Base-by-base conservation (phyloP, 2,797 vertebrate species). In the Pangasius larnaudii region DNA sequence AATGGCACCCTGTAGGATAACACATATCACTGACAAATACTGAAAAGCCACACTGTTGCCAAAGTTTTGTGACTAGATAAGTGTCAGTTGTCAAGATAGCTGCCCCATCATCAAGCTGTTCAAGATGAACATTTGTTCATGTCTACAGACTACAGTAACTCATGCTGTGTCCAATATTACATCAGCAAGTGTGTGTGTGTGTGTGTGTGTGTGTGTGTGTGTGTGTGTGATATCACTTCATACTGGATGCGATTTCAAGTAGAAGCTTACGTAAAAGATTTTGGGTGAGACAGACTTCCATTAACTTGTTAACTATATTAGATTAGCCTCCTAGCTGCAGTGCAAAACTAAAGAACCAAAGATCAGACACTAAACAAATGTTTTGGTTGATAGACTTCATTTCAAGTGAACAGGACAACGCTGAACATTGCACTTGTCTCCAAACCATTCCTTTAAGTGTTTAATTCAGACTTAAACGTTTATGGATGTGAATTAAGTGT, bases 1-100 rank as follows among this genome's bases (percentile, higher is more conserved):
- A 99, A 95, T 11, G 98, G 97, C 89, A 99, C 97, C 90, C 98
- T 99, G 89, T 75, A 49, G 42, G 22, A 65, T 5, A 30, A 49
- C 6, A 65, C 30, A 72, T 27, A 72, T 58, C 71, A 39, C 2
- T 80, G 19, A n/a, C 3, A 9, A 42, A 61, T 27, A 59, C 19
- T 7, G 24, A 42, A 24, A 59, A 11, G 19, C 10, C 75, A 78
- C 4, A n/a, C 14, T 13, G 22, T n/a, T 49, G 13, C 75, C 27
- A 22, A 33, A 33, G 75, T 78, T 56, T 33, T 33, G 18, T 3
- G 18, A 53, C 8, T 46, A 74, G 39, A 49, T 46, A 5, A 49
- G 42, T 75, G 72, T 27, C 22, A 74, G 13, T 7, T 24, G 39
- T 46, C 71, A 74, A 33, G 14, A 16, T 33, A 30, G 1, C 16